These are phyloP conservation scores for Antechinus stuartii DNA, from an alignment of 2,113 vertebrate genomes.

Conservation along the genomic window DNA sequence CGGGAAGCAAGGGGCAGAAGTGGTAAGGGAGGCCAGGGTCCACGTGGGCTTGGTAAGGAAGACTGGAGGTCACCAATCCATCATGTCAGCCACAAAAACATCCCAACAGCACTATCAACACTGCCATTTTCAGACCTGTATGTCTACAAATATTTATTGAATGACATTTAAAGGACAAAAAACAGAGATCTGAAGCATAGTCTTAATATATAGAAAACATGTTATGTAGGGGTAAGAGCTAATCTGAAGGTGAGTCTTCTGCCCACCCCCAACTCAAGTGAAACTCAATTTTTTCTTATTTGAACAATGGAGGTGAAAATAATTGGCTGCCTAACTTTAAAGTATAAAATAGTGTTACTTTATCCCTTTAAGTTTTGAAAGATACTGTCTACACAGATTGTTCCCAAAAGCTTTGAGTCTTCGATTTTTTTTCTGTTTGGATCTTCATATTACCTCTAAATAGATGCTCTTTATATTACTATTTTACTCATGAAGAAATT, in stretches of 20 bases:
- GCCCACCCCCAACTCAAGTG: neutral
- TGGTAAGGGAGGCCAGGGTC: neutral
- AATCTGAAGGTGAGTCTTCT: neutral
- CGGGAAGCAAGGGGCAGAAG: neutral
- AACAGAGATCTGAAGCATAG: neutral
- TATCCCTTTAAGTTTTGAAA: neutral
- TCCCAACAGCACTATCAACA: neutral
- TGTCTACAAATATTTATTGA: neutral
- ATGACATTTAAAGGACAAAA: conserved; percentile 37
- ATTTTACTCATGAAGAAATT: neutral
- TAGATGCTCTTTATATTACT: neutral
- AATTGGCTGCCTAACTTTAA: neutral
- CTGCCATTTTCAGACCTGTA: neutral
- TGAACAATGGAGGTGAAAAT: neutral
- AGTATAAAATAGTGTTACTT: neutral
- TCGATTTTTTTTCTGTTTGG: neutral
- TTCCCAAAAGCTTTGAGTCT: neutral
- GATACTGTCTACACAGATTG: neutral
- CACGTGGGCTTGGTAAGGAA: neutral
- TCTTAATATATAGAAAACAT: neutral
- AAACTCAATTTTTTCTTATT: neutral
- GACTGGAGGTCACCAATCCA: neutral
- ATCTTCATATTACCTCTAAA: neutral
- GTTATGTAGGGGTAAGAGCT: neutral
- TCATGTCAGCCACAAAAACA: neutral